phyloP scores from a whole-genome alignment of 2,113 vertebrate genomes.

The Motacilla tschutschensis region DNA sequence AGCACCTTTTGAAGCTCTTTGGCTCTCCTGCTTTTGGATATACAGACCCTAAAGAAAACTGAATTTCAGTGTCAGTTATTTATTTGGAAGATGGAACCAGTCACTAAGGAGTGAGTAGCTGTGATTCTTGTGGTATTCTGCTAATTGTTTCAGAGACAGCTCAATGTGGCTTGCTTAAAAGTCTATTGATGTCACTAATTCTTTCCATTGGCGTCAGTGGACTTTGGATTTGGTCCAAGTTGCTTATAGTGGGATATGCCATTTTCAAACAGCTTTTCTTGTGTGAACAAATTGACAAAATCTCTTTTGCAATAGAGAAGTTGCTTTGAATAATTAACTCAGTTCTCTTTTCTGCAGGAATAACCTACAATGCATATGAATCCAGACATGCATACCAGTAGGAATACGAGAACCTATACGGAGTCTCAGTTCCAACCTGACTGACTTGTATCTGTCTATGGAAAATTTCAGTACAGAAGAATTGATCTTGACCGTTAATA shows the following conservation, averaged over 20 bases:
- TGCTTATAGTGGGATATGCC: neutral
- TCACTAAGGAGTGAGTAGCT: conserved; percentile 24
- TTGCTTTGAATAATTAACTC: conserved; percentile 35
- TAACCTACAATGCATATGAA: conserved; percentile 73
- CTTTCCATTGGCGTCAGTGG: neutral
- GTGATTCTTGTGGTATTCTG: conserved; percentile 6
- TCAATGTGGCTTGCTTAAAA: neutral
- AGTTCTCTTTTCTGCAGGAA: conserved; percentile 77
- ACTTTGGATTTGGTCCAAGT: neutral
- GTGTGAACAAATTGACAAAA: neutral
- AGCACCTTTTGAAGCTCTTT: conserved; percentile 23
- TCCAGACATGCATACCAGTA: conserved; percentile 70
- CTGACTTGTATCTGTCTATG: conserved; percentile 74
- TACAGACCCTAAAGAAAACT: conserved; percentile 7
- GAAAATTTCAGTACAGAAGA: conserved; percentile 74
- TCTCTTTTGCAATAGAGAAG: neutral
- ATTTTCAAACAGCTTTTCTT: neutral
- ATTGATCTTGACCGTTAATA: conserved; percentile 69
- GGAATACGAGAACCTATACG: conserved; percentile 73
- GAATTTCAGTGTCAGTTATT: conserved; percentile 10
- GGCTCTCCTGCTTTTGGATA: conserved; percentile 2
- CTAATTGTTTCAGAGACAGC: conserved; percentile 5
- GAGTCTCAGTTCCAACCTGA: conserved; percentile 76
- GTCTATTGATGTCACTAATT: neutral
- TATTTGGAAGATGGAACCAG: conserved; percentile 25